These are phyloP conservation scores for Amblyraja radiata DNA, from an alignment of 2,797 vertebrate genomes.

Conservation along the genomic window DNA sequence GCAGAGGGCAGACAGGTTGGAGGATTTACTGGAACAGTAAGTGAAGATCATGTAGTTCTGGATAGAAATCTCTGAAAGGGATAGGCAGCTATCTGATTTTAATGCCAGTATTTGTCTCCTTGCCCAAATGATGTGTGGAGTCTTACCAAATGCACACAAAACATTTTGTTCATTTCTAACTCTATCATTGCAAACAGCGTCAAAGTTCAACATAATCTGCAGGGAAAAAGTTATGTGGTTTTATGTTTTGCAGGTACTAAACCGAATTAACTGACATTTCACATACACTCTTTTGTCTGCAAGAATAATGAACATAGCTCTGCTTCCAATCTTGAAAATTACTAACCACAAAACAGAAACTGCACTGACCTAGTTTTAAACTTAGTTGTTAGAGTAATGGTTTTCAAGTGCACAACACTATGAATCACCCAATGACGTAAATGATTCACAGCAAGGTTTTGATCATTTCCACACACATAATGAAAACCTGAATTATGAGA, in stretches of 20 bases:
- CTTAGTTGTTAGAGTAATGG: not conserved
- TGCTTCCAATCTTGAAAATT: not conserved
- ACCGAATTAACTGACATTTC: not conserved
- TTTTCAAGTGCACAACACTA: not conserved
- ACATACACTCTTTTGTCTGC: not conserved
- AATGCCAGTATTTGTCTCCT: not conserved
- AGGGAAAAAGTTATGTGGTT: too few species aligned
- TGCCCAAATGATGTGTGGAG: conserved; percentile 24
- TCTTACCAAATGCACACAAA: conserved; percentile 21
- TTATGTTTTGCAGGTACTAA: not conserved
- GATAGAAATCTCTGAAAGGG: conserved; percentile 13
- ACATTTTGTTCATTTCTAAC: not conserved
- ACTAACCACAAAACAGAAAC: conserved; percentile 5
- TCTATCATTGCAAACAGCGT: not conserved
- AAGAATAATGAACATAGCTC: not conserved
- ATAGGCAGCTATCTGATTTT: conserved; percentile 19
- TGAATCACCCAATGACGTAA: not conserved
- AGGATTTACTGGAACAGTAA: conserved; percentile 14
- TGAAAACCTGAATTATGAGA: not conserved
- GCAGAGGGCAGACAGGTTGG: not conserved
- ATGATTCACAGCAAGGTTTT: not conserved
- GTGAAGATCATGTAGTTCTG: conserved; percentile 27
- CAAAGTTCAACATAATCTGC: not conserved
- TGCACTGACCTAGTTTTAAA: conserved; percentile 1
- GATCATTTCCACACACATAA: too few species aligned